phyloP scores from a whole-genome alignment of 2,113 vertebrate species.

The Istiophorus platypterus region DNA sequence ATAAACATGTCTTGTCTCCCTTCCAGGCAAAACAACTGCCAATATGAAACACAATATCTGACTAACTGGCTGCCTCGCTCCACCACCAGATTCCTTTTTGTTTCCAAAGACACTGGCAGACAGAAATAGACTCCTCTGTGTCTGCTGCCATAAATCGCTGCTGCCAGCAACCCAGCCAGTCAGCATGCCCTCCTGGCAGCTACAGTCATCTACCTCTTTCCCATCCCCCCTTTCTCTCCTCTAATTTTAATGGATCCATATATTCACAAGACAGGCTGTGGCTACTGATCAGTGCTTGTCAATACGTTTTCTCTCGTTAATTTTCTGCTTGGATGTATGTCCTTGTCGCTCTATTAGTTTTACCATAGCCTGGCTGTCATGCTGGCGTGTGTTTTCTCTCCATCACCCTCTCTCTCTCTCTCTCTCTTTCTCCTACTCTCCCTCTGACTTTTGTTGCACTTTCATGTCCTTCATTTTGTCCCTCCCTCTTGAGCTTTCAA shows the following conservation, averaged over 20 bases:
- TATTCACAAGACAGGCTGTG: conserved; percentile 54
- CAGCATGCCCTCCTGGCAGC: conserved; percentile 60
- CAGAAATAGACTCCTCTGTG: conserved; percentile 82
- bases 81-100: conserved; percentile 60
- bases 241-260: conserved; percentile 65
- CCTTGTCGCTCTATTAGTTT: conserved; percentile 30
- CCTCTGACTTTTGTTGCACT: conserved; percentile 29
- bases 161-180: conserved; percentile 63
- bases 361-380: not conserved
- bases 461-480: conserved; percentile 40
- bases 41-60: conserved; percentile 70
- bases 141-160: conserved; percentile 78
- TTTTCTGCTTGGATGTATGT: conserved; percentile 64
- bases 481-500: conserved; percentile 20
- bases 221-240: conserved; percentile 24
- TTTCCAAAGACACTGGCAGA: conserved; percentile 76
- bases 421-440: conserved; percentile 5
- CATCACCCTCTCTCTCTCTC: not conserved
- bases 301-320: conserved; percentile 42
- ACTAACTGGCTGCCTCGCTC: conserved; percentile 44
- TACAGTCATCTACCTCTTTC: conserved; percentile 36
- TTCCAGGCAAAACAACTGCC: conserved; percentile 61
- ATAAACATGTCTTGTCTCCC: conserved; percentile 52
- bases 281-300: conserved; percentile 55
- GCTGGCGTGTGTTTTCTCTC: conserved; percentile 27